Evolutionary conservation across 1,140 invertebrate species (phyloP), one percentile per base, ranked within the genome.

Genomic region (Bombus sylvicola): DNA sequence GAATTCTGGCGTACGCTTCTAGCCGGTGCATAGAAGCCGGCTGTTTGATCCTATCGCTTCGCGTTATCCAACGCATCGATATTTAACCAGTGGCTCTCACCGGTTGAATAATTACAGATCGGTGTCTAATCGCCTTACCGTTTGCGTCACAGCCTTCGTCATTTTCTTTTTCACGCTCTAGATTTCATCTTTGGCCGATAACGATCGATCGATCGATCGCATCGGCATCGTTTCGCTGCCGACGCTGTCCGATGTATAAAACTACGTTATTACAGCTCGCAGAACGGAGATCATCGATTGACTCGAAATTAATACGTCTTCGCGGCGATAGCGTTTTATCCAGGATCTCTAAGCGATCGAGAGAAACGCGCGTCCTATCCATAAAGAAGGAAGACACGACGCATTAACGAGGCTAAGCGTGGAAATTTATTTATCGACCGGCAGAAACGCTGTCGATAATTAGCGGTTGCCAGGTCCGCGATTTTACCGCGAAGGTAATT

Each of bases 21-120:
- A 76, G 53, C 18, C 59, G n/a, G 47, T 15, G 43, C 43, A 57
- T 74, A 71, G 28, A 41, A 72, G 71, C 68, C 28, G 34, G 18
- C 12, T 18, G 69, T 66, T 71, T 53, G 83, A 81, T 73, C 68
- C 83, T 81, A 72, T 81, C 83, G 53, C 73, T 41, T 62, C 64
- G 59, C 69, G 79, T 89, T 88, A 89, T 89, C 82, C 77, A 74
- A 64, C 83, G 64, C 78, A 86, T 89, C 87, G 88, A 89, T 89
- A 81, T 85, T 88, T 89, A 87, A 76, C 74, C 68, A 34, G 79
- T 81, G 68, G 68, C 79, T 73, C 68, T 81, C 79, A 34, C 28
- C 13, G 18, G 37, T 5, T 3, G 34, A 68, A 68, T 37, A 37
- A 68, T 68, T 37, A 31, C 66, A 37, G n/a, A 8, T 18, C n/a